Percentiles rank a stretch among this genome's conserved stretches.
phyloP scores from a whole-genome alignment of 2,888 invertebrate species.

The Andrena chrysosceles region DNA sequence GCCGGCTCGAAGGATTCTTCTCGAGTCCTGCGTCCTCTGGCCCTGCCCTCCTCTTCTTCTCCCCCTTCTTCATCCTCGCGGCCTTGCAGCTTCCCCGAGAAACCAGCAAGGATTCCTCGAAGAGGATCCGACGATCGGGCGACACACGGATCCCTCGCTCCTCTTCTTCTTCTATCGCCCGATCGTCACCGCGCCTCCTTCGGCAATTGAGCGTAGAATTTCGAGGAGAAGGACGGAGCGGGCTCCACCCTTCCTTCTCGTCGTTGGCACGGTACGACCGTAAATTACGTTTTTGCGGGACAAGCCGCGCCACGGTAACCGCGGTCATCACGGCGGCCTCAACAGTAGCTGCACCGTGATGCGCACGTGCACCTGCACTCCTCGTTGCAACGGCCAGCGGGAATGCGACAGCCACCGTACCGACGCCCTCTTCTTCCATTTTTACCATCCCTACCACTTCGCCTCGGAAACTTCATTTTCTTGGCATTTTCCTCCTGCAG shows the following conservation, averaged over 20 bases:
- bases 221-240: slow-evolving; percentile 39
- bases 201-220: slow-evolving; percentile 51
- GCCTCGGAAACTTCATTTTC: no score
- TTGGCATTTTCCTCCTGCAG: no score
- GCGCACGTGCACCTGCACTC: slow-evolving; percentile 61
- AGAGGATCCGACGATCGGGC: slow-evolving; percentile 27
- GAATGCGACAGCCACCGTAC: slow-evolving; percentile 65
- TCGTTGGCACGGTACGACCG: slow-evolving; percentile 62
- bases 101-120: slow-evolving; percentile 30
- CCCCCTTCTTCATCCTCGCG: not conserved
- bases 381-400: slow-evolving; percentile 41
- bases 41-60: not conserved
- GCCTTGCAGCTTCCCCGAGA: slow-evolving; percentile 15
- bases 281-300: slow-evolving; percentile 81
- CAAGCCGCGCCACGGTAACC: slow-evolving; percentile 52
- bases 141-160: not conserved
- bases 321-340: slow-evolving; percentile 52
- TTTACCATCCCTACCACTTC: not conserved
- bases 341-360: slow-evolving; percentile 51
- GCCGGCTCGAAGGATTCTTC: slow-evolving; percentile 50
- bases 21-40: slow-evolving; percentile 10
- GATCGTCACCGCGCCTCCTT: slow-evolving; percentile 24
- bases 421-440: slow-evolving; percentile 57
- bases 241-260: slow-evolving; percentile 17
- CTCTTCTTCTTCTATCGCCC: not conserved